phyloP scores from a whole-genome alignment of 2,797 vertebrate genomes.

The Pteropus rufus region DNA sequence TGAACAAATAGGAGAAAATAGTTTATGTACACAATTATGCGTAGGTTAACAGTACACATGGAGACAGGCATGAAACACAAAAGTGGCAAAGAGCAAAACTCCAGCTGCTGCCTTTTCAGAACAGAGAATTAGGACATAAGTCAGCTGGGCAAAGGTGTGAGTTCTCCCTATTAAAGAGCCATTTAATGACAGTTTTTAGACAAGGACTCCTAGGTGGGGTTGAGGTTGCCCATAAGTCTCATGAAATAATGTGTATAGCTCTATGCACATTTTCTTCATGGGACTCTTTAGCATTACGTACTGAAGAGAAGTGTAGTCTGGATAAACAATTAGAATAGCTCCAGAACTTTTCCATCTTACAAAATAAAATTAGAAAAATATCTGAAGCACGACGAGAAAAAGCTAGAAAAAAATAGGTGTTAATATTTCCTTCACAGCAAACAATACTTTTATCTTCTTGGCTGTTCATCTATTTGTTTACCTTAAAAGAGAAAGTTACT shows the following conservation, averaged over 20 bases:
- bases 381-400: background rate
- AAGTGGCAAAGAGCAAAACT: background rate
- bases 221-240: background rate
- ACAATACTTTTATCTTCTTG: background rate
- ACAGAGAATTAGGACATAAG: background rate
- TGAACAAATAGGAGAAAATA: background rate
- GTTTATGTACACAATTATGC: background rate
- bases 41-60: background rate
- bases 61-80: background rate
- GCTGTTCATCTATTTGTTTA: background rate
- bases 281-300: background rate
- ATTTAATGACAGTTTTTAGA: background rate
- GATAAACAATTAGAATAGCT: constrained; percentile 43
- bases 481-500: background rate
- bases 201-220: background rate
- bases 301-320: constrained; percentile 25
- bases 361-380: constrained; percentile 28
- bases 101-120: background rate
- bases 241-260: background rate
- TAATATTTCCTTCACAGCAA: background rate
- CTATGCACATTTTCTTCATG: background rate
- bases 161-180: background rate
- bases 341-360: background rate
- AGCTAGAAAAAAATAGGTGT: background rate
- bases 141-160: background rate